Base-by-base conservation (phyloP, 2,113 vertebrate genomes). In the Paramisgurnus dabryanus region DNA sequence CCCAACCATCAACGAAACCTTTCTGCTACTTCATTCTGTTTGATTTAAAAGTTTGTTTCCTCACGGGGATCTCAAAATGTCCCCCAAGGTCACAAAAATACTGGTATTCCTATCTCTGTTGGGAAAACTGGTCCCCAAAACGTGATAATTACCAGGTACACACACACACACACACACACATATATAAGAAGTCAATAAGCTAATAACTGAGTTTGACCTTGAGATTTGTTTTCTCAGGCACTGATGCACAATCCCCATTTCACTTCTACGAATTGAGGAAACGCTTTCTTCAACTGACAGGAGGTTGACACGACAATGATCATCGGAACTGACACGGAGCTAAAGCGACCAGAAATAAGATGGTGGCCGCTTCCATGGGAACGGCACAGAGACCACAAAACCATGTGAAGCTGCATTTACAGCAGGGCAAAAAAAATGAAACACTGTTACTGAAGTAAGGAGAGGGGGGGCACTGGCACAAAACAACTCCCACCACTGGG, bases 331-430 rank as follows among this genome's bases (percentile, higher is more conserved):
- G 12, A 67, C 41, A 65, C 47, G 22, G 55, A 72, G 40, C 68
- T 67, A n/a, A 67, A 41, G 53, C 43, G 9, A 41, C 17, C 4
- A 58, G 66, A 72, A 72, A 49, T 71, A 79, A 79, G 81, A 76
- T 61, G 55, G 11, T 73, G 67, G 78, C 58, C 53, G 76, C 50
- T 74, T 68, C 61, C 81, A 67, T 60, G 67, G 61, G 66, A 82
- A 64, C 57, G 9, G 39, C 67, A 43, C n/a, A 12, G 43, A 68
- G 43, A 6, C 39, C 13, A 10, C 7, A 47, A 47, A 47, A 47
- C 53, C 53, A 17, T 17, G 53, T 6, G 6, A 57, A 15, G 15
- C 53, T 57, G 53, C 17, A 15, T 57, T 15, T 15, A 17, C 13
- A 60, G 61, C 64, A 18, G 17, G 61, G 40, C 5, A 55, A 22